Conservation (phyloP, 1,140 invertebrate species). For the Steinernema khuongi region DNA sequence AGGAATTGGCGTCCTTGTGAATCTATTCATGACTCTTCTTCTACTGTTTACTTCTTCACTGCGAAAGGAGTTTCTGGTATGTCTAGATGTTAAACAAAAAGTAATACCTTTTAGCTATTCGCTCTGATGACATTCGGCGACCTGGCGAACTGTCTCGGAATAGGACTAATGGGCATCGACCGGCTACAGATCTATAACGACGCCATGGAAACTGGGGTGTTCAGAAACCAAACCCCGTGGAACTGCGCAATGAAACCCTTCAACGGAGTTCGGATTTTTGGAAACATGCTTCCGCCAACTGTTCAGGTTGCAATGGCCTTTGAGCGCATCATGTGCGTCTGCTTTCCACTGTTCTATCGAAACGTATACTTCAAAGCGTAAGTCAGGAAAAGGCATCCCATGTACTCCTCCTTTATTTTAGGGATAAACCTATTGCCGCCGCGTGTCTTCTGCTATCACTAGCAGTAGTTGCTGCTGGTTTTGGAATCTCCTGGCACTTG, state of each 20-base stretch:
- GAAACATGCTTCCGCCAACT: background rate
- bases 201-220: background rate
- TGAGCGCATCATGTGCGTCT: background rate
- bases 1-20: too few species aligned
- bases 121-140: background rate
- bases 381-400: background rate
- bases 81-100: too few species aligned
- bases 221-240: background rate
- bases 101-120: constrained; percentile 1
- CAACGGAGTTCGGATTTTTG: background rate
- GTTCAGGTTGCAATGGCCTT: background rate
- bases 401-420: background rate
- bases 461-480: background rate
- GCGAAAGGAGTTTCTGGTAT: too few species aligned
- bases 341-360: background rate
- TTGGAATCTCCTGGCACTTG: background rate
- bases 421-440: background rate
- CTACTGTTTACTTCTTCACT: too few species aligned
- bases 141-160: background rate
- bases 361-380: background rate
- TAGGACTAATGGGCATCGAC: background rate
- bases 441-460: background rate
- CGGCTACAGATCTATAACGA: background rate
- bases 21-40: too few species aligned
- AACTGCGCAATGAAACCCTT: background rate